A percentile compares a stretch with the other conserved stretches of the same genome.
Evolutionary conservation across 92 coral and sea anemone genomes (phyloP).

Genomic region (Porites lobata): DNA sequence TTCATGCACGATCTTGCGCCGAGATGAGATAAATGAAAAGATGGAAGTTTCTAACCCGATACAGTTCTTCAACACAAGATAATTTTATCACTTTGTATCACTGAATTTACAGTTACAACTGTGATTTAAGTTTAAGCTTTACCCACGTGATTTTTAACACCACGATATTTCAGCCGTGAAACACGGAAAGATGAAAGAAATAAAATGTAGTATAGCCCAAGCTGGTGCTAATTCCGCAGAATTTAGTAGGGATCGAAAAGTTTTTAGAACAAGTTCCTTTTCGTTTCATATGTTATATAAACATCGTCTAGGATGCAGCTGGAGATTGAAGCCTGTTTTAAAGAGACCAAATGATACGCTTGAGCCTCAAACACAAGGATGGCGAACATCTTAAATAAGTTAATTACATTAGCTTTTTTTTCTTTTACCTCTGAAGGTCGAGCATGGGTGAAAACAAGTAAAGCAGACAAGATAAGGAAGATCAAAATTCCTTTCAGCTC

Average conservation of each 20-base stretch:
- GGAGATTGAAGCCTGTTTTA: not conserved
- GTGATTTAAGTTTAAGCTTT: too few species aligned
- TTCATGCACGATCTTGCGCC: too few species aligned
- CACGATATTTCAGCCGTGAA: not conserved
- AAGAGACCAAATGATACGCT: not conserved
- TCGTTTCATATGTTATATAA: not conserved
- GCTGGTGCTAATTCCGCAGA: not conserved
- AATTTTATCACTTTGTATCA: too few species aligned
- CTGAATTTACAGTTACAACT: too few species aligned
- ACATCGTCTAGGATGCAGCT: not conserved
- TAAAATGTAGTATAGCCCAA: not conserved
- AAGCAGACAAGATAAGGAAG: constrained; percentile 18
- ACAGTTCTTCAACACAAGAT: too few species aligned
- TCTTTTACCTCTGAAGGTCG: constrained; percentile 42
- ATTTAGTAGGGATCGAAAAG: too few species aligned
- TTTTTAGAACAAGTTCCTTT: not conserved
- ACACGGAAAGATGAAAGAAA: not conserved
- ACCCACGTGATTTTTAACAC: too few species aligned
- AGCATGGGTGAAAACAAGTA: constrained; percentile 7
- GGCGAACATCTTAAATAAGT: too few species aligned
- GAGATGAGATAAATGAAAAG: too few species aligned
- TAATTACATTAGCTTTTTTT: too few species aligned
- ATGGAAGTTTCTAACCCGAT: too few species aligned
- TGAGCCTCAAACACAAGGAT: too few species aligned
- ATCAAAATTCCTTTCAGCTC: constrained; percentile 8